A percentile compares a stretch with the other conserved stretches of the same genome.
Evolutionary conservation across 2,797 vertebrate species (phyloP).

Genomic region (Parauchenoglanis ngamensis): DNA sequence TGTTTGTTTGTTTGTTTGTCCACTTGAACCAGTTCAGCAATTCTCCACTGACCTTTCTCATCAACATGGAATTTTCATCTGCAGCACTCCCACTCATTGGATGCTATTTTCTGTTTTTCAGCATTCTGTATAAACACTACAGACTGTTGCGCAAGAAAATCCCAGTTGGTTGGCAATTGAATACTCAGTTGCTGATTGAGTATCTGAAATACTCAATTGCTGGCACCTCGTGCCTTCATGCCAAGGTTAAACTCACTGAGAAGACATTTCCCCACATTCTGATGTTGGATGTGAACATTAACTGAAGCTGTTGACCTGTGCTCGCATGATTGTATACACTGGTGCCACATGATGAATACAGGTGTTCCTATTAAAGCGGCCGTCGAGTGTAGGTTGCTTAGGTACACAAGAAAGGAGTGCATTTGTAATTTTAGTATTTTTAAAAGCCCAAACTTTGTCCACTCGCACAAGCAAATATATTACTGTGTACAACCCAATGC

Average conservation of each 20-base stretch:
- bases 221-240: neutral
- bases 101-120: neutral
- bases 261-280: neutral
- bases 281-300: neutral
- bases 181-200: no score
- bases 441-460: neutral
- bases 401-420: neutral
- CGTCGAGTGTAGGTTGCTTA: neutral
- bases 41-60: neutral
- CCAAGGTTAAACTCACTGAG: neutral
- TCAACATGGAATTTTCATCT: neutral
- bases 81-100: neutral
- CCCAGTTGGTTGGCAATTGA: neutral
- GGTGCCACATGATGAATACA: neutral
- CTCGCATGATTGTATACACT: neutral
- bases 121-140: neutral
- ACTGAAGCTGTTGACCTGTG: neutral
- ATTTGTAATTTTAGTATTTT: neutral
- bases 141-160: neutral
- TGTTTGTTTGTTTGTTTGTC: neutral
- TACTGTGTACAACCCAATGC: neutral
- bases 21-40: neutral
- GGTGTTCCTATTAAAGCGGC: conserved; percentile 5
- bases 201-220: neutral
- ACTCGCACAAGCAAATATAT: neutral